Conservation (phyloP, 2,113 vertebrate species). For the Pelmatolapia mariae region DNA sequence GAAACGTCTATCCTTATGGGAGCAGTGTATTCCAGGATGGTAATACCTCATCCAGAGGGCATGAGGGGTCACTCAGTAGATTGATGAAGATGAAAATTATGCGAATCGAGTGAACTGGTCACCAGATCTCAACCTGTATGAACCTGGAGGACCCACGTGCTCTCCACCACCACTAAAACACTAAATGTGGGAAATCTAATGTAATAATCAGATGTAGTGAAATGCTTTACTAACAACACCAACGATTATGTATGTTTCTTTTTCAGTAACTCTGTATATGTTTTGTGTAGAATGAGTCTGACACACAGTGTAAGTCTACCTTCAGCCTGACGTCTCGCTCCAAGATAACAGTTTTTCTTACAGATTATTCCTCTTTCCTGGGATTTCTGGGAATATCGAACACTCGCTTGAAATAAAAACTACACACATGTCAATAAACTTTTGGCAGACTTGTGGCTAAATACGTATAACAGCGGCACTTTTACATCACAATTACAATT, state of each 20-base stretch:
- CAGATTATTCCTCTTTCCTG: not conserved
- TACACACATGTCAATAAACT: not conserved
- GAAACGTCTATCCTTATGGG: not conserved
- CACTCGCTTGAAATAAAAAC: not conserved
- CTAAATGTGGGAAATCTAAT: not conserved
- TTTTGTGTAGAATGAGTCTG: not conserved
- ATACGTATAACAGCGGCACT: not conserved
- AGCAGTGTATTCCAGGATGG: not conserved
- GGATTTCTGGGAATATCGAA: not conserved
- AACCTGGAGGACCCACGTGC: not conserved
- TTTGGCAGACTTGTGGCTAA: not conserved
- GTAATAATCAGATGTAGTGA: not conserved
- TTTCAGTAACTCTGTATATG: not conserved
- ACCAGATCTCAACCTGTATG: not conserved
- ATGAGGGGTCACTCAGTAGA: not conserved
- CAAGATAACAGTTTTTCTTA: not conserved
- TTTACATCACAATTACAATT: not conserved
- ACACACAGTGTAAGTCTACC: not conserved
- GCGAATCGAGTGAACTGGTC: not conserved
- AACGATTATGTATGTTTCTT: not conserved
- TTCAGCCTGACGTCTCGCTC: not conserved
- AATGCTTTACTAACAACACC: not conserved
- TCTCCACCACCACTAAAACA: not conserved
- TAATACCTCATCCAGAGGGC: not conserved
- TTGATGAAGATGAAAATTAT: not conserved